phyloP scores from a whole-genome alignment of 2,797 vertebrate species.

The Xiphophorus birchmanni region DNA sequence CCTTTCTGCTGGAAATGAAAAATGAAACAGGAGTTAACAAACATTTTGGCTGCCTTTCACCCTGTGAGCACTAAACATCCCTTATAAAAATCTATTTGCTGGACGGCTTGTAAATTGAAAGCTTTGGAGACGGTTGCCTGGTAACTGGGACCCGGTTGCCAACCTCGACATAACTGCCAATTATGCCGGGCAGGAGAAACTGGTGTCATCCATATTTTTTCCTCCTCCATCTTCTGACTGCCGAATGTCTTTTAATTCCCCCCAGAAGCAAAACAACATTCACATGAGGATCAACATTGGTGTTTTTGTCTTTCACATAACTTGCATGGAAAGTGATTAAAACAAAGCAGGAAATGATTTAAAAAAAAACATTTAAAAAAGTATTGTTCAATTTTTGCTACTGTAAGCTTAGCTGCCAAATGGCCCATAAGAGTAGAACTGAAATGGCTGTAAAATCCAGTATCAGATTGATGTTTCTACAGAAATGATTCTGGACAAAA shows the following conservation, averaged over 20 bases:
- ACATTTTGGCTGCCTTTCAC: conserved; percentile 62
- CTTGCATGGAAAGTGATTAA: conserved; percentile 37
- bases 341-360: conserved; percentile 9
- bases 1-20: conserved; percentile 36
- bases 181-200: conserved; percentile 64
- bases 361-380: conserved; percentile 4
- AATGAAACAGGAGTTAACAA: conserved; percentile 65
- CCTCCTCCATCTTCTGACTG: conserved; percentile 19
- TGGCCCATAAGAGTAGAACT: conserved; percentile 23
- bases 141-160: conserved; percentile 72
- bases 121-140: conserved; percentile 76
- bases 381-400: conserved; percentile 28
- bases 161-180: conserved; percentile 71
- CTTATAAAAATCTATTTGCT: conserved; percentile 66
- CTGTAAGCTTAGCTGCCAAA: not conserved
- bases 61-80: conserved; percentile 65
- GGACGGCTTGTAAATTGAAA: conserved; percentile 74
- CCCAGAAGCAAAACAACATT: conserved; percentile 50
- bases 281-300: conserved; percentile 33
- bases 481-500: conserved; percentile 18
- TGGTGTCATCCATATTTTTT: conserved; percentile 42
- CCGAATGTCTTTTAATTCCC: conserved; percentile 47
- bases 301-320: conserved; percentile 14
- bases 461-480: conserved; percentile 29
- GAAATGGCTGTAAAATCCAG: conserved; percentile 12